Evolutionary conservation across 1,140 invertebrate genomes (phyloP), one percentile per base, ranked within the genome.

Genomic region (Sitodiplosis mosellana): DNA sequence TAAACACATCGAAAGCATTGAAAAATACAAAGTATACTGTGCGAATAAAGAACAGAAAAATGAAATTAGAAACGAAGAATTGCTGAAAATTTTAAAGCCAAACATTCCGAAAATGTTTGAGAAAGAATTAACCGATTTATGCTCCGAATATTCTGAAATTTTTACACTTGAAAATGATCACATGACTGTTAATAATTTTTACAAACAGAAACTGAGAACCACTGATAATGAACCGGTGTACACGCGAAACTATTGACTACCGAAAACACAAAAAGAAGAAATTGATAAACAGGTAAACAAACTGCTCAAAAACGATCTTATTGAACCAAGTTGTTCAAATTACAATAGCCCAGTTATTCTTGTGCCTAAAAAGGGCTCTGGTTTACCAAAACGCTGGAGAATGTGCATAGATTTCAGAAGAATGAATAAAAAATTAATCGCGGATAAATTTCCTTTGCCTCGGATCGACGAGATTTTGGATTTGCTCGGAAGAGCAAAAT

Each of bases 371-470:
- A 44, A 55, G 42, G 21, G 7, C 14, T 17, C 18, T 2, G 42
- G 49, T 37, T 20, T 38, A 34, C 15, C 46, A 52, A 41, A 19
- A 45, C 6, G 18, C 6, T 53, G 49, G 48, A 45, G 50, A 43
- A 15, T 55, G 10, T 48, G 46, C 7, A 46, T 55, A 17, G 54
- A 55, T 46, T 55, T 47, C 45, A 38, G 52, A 12, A 12, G 12
- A 53, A 19, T 48, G 46, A 45, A 47, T 37, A 18, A 47, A 7
- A 34, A 49, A 34, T 42, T n/a, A 37, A 22, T 33, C 18, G 12
- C n/a, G 45, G 36, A 46, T n/a, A 33, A n/a, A 18, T 72, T 61
- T 54, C 70, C 69, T 0, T 48, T 74, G 3, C 69, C 69, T 5
- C 53, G 58, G 5, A 63, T 72, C 6, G 58, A 61, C 15, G 59